These are phyloP conservation scores for Saguinus midas DNA, from an alignment of 2,113 vertebrate species.

Conservation along the genomic window DNA sequence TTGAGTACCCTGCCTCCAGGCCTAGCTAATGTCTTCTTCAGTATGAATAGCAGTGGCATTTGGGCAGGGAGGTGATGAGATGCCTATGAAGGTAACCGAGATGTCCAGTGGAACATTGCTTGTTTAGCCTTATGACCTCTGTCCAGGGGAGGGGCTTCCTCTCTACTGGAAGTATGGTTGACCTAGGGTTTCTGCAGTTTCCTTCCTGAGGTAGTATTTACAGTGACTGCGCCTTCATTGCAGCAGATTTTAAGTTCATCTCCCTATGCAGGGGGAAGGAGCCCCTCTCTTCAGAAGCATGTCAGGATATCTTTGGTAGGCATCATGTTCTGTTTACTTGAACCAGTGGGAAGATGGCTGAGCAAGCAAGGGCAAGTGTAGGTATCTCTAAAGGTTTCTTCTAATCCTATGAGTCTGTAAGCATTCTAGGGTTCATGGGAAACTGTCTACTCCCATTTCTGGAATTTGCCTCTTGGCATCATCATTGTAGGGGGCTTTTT, in stretches of 20 bases:
- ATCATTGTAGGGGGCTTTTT: not conserved
- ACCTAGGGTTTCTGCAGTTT: not conserved
- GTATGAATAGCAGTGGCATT: not conserved
- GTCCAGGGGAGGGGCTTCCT: not conserved
- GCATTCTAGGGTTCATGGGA: not conserved
- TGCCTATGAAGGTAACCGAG: constrained; percentile 34
- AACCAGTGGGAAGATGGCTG: not conserved
- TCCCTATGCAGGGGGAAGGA: not conserved
- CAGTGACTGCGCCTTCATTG: not conserved
- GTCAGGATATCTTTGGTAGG: not conserved
- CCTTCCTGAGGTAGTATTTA: not conserved
- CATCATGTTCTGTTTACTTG: not conserved
- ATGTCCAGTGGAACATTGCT: not conserved
- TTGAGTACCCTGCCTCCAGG: not conserved
- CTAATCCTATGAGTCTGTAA: accelerated
- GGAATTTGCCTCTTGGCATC: not conserved
- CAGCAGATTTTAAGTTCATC: not conserved
- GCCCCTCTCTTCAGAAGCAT: not conserved
- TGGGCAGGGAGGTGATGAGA: not conserved
- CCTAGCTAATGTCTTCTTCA: constrained; percentile 26
- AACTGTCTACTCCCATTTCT: not conserved
- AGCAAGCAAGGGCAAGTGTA: not conserved
- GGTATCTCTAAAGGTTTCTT: not conserved
- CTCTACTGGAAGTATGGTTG: not conserved
- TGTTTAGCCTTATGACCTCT: not conserved